Evolutionary conservation across 2,888 invertebrate species (phyloP).

Genomic region (Sinelater perroti): DNA sequence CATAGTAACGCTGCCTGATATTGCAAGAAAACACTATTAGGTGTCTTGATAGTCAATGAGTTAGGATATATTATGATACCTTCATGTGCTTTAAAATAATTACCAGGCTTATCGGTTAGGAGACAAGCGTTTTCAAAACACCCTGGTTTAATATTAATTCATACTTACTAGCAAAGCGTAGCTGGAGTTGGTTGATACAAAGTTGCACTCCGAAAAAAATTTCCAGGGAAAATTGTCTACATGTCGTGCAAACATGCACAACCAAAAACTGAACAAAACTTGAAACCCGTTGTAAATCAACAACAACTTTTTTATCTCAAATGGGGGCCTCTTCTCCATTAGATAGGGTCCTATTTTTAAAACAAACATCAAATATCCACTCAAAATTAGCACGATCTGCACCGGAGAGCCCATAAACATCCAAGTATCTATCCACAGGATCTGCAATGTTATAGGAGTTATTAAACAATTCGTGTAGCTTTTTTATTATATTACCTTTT

Average conservation of each 20-base stretch:
- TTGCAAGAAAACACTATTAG: too few species aligned
- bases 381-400: constrained; percentile 72
- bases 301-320: constrained; percentile 76
- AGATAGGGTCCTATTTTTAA: constrained; percentile 77
- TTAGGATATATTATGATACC: too few species aligned
- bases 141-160: too few species aligned
- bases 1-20: too few species aligned
- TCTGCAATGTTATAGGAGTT: constrained; percentile 63
- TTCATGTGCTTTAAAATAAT: too few species aligned
- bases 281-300: constrained; percentile 88
- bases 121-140: too few species aligned
- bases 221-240: constrained; percentile 12
- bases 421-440: constrained; percentile 80
- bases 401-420: constrained; percentile 79
- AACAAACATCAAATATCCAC: constrained; percentile 76
- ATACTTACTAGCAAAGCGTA: constrained; percentile 40
- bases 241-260: constrained; percentile 62
- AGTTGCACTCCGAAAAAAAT: constrained; percentile 35
- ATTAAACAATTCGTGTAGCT: neutral
- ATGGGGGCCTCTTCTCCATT: constrained; percentile 79
- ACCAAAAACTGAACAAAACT: constrained; percentile 83
- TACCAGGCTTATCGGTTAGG: too few species aligned
- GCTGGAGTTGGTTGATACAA: constrained; percentile 27
- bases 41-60: too few species aligned
- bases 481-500: constrained; percentile 58